Evolutionary conservation across 2,888 invertebrate species (phyloP), one percentile per base, ranked within the genome.

Genomic region (Teinopalpus imperialis): DNA sequence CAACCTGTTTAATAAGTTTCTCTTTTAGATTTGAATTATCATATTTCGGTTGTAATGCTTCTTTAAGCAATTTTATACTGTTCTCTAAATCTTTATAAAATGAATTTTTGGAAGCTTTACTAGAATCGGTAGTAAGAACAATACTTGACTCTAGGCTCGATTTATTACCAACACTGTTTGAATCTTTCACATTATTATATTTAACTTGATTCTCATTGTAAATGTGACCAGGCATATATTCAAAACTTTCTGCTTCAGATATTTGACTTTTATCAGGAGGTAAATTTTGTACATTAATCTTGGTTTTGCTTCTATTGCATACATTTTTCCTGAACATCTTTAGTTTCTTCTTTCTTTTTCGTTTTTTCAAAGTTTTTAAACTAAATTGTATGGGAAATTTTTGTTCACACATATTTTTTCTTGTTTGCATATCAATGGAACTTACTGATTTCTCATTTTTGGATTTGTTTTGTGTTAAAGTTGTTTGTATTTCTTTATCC

Each of bases 161-260:
- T 59, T 83, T 87, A 54, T 86, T 86, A 0, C 73, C 82, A 43
- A 59, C 67, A 41, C 59, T 59, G 48, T 51, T 65, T 24, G 58
- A 50, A 29, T 68, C 58, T 51, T 68, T 63, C 29, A 5, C 13
- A 14, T 16, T 39, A 2, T 34, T 34, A 9, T 62, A 57, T 35
- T 70, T 66, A 26, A 72, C 56, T 61, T 80, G 74, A 43, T 82
- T 89, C 57, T 90, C 90, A 56, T 91, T 90, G 58, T 91, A 92
- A 44, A 90, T 80, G 59, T 91, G 82, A 1, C 89, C 90, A 36
- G 89, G 89, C 75, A 90, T 80, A 63, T 93, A 93, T 67, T 93
- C 93, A 73, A 93, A 93, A 64, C 93, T 93, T 59, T 92, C 92
- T 20, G 92, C 92, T 61, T 91, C 90, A 52, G 91, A 70, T 62